Conservation (phyloP, 2,797 vertebrate species). For the Mormyrops attenuatus region DNA sequence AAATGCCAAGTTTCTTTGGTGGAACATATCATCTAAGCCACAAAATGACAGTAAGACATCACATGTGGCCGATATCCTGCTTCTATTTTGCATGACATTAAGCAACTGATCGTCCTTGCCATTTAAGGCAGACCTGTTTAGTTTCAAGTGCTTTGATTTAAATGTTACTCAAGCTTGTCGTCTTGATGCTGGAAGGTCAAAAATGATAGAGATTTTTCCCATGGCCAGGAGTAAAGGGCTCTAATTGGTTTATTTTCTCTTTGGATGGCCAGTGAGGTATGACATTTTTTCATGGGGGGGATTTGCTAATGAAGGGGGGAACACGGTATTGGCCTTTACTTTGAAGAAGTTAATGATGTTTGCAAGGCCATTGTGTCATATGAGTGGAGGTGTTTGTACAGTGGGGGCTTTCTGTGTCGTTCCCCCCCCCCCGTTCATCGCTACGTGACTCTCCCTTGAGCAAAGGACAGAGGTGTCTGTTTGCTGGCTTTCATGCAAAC, state of each 20-base stretch:
- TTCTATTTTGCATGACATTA: not conserved
- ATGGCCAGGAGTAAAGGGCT: not conserved
- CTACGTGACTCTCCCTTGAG: not conserved
- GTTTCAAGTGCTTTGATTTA: constrained; percentile 1
- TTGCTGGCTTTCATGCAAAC: not conserved
- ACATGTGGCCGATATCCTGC: not conserved
- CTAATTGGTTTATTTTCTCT: constrained; percentile 4
- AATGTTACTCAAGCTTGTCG: not conserved
- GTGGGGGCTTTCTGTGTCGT: not conserved
- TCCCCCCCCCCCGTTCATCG: not conserved
- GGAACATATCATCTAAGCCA: not conserved
- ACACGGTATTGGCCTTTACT: not conserved
- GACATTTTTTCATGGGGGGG: not conserved
- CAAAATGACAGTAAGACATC: not conserved
- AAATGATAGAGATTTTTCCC: constrained; percentile 5
- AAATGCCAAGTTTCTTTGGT: not conserved
- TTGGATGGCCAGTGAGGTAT: not conserved
- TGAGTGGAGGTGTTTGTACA: not conserved
- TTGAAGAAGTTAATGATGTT: not conserved
- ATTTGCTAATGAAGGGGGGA: not conserved
- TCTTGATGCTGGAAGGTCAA: not conserved
- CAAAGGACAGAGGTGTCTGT: not conserved
- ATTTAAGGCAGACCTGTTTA: not conserved
- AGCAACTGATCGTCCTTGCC: not conserved
- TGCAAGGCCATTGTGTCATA: not conserved